Conservation (phyloP, 2,113 vertebrate genomes). For the Ginglymostoma cirratum region DNA sequence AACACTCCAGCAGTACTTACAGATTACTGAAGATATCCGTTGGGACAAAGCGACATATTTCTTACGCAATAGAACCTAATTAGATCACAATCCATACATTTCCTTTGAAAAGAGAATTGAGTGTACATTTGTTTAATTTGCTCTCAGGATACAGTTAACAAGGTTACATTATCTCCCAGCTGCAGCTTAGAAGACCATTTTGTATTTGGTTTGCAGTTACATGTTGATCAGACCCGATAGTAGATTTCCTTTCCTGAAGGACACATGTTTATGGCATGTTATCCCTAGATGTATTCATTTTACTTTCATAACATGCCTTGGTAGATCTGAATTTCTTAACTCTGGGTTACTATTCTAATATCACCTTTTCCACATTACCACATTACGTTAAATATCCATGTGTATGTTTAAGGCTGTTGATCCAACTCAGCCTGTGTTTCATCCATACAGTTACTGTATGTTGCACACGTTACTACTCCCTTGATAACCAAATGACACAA, state of each 20-base stretch:
- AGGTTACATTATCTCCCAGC: neutral
- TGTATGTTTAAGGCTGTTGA: neutral
- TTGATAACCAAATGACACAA: neutral
- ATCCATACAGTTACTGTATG: neutral
- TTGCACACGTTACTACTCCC: neutral
- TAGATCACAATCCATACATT: neutral
- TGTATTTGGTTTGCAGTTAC: neutral
- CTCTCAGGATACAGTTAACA: neutral
- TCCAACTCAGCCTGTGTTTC: neutral
- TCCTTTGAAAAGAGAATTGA: neutral
- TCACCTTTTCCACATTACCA: neutral
- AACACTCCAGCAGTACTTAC: neutral
- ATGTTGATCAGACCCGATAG: neutral
- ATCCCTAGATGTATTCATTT: neutral
- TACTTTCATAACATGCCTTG: neutral
- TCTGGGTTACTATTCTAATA: neutral
- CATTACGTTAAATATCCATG: too few species aligned
- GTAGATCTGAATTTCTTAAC: neutral
- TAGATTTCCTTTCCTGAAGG: neutral
- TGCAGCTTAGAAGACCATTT: neutral
- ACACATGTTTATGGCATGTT: neutral
- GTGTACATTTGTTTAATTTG: neutral
- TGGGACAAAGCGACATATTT: neutral
- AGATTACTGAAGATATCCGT: neutral
- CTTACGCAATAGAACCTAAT: neutral